phyloP scores from a whole-genome alignment of 64 coral and sea anemone genomes.

The Montipora capricornis region DNA sequence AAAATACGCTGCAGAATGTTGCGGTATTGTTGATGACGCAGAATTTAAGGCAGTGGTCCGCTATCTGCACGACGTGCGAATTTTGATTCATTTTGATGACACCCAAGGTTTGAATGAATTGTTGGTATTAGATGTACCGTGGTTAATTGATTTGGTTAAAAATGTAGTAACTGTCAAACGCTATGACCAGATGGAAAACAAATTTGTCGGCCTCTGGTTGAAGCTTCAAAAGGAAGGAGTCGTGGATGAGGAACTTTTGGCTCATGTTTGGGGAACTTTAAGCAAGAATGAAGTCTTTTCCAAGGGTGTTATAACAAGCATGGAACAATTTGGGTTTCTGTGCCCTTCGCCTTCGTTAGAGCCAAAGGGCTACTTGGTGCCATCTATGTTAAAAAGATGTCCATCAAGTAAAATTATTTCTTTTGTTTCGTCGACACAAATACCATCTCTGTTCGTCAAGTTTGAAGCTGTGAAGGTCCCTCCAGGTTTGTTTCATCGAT shows the following conservation, averaged over 20 bases:
- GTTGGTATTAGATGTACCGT: slow-evolving; percentile 34
- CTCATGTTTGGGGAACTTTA: slow-evolving; percentile 31
- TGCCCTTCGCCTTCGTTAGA: too few relatives aligned
- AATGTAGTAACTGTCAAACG: slow-evolving; percentile 33
- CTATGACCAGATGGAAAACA: not conserved
- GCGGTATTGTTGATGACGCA: too few relatives aligned
- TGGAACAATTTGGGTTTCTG: too few relatives aligned
- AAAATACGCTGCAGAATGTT: too few relatives aligned
- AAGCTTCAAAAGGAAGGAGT: slow-evolving; percentile 23
- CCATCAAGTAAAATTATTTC: too few relatives aligned
- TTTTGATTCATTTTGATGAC: not conserved
- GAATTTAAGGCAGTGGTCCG: not conserved
- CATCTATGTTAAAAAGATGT: too few relatives aligned
- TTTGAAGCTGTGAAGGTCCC: too few relatives aligned
- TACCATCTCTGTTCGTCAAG: too few relatives aligned
- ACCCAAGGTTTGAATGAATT: not conserved
- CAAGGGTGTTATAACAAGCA: too few relatives aligned
- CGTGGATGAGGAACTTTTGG: slow-evolving; percentile 1
- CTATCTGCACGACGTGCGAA: slow-evolving; percentile 42
- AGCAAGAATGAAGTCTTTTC: not conserved
- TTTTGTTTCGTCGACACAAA: too few relatives aligned
- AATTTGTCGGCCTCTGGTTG: not conserved
- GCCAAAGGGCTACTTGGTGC: too few relatives aligned
- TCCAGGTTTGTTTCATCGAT: too few relatives aligned
- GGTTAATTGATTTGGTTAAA: slow-evolving; percentile 54